A percentile compares a stretch with the other conserved stretches of the same genome.
Evolutionary conservation across 2,888 invertebrate species (phyloP).

Genomic region (Phorcus lineatus): DNA sequence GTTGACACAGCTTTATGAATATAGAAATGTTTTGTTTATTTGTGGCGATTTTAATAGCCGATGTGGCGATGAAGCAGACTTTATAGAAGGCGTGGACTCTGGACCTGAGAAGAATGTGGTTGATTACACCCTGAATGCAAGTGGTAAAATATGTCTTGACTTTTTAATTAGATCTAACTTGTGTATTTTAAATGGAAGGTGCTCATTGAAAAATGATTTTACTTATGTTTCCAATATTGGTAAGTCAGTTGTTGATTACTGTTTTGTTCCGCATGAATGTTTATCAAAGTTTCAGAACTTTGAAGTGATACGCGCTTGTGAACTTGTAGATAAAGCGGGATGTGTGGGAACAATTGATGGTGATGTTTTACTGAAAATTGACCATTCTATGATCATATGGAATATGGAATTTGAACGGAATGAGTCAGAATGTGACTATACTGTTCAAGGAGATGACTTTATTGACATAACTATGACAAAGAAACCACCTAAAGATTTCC

Average conservation of each 20-base stretch:
- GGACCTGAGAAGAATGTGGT: not conserved
- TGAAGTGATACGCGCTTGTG: not conserved
- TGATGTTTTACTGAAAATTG: not conserved
- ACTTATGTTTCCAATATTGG: conserved; percentile 23
- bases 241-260: conserved; percentile 23
- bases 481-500: no score
- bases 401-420: not conserved
- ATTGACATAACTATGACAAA: not conserved
- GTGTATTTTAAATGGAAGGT: conserved; percentile 27
- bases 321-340: no score
- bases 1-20: no score
- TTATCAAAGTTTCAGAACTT: not conserved
- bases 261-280: not conserved
- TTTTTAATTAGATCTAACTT: conserved; percentile 20
- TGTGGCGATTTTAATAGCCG: conserved; percentile 27
- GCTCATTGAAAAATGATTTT: conserved; percentile 10
- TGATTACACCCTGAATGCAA: not conserved
- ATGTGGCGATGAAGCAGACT: conserved; percentile 17
- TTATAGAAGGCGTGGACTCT: conserved; percentile 18
- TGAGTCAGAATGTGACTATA: not conserved
- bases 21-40: not conserved
- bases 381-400: conserved; percentile 5
- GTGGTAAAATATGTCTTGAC: conserved; percentile 8
- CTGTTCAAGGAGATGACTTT: no score
- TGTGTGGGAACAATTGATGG: no score